phyloP scores from a whole-genome alignment of 2,797 vertebrate genomes.

The Phataginus tetradactyla region DNA sequence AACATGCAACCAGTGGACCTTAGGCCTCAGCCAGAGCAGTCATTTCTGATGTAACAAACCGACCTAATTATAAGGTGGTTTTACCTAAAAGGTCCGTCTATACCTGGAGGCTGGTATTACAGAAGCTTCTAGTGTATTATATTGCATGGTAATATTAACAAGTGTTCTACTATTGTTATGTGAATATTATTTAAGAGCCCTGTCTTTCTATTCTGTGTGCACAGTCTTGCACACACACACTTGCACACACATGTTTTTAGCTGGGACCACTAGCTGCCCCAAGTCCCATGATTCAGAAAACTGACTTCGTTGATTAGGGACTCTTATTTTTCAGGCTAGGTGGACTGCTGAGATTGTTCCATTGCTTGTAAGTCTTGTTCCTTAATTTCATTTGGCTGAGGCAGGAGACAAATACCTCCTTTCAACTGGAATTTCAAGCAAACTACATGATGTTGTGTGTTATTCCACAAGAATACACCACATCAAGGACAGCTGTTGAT shows the following conservation, averaged over 20 bases:
- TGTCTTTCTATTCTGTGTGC: neutral
- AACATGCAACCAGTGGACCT: neutral
- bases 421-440: conserved; percentile 80
- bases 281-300: neutral
- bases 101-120: conserved; percentile 16
- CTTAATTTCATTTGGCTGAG: conserved; percentile 72
- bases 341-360: conserved; percentile 48
- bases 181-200: conserved; percentile 18
- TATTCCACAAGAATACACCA: conserved; percentile 57
- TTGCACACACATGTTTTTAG: neutral
- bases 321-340: conserved; percentile 34
- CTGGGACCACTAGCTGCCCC: no score
- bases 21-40: conserved; percentile 40
- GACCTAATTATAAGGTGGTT: conserved; percentile 54
- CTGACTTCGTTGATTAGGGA: neutral
- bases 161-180: neutral
- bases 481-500: conserved; percentile 70
- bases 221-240: neutral
- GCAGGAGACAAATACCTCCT: conserved; percentile 74
- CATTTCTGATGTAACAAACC: conserved; percentile 60
- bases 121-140: neutral
- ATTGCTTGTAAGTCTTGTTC: conserved; percentile 58
- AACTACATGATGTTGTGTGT: conserved; percentile 65
- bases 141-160: conserved; percentile 23
- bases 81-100: conserved; percentile 65